These are phyloP conservation scores for Nomada flava DNA, from an alignment of 2,888 invertebrate species.

Conservation along the genomic window DNA sequence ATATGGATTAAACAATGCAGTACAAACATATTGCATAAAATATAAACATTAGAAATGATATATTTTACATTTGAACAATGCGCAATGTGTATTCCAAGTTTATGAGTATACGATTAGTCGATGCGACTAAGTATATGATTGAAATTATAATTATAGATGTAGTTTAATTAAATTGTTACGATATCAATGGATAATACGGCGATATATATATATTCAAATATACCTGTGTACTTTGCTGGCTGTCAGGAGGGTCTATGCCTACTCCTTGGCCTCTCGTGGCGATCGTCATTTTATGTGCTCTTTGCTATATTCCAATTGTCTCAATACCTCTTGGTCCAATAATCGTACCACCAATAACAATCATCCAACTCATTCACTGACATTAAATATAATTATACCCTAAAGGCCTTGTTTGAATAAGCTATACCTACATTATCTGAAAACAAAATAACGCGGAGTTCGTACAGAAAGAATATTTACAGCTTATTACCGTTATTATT, in stretches of 20 bases:
- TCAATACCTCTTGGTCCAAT: conserved; percentile 77
- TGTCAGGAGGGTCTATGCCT: conserved; percentile 86
- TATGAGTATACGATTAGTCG: too few species aligned
- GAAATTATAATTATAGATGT: neutral
- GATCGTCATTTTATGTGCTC: conserved; percentile 86
- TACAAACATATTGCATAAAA: neutral
- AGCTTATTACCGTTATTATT: neutral
- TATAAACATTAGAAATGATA: neutral
- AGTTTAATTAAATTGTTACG: neutral
- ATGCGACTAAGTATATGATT: too few species aligned
- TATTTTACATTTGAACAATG: too few species aligned
- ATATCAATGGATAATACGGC: neutral
- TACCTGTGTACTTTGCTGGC: conserved; percentile 82
- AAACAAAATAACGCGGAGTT: conserved; percentile 52
- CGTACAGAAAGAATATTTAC: neutral
- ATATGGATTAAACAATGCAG: neutral
- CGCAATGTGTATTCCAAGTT: too few species aligned
- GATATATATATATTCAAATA: neutral
- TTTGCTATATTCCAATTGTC: conserved; percentile 75
- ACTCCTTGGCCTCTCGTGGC: conserved; percentile 87
- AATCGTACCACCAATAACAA: conserved; percentile 79
- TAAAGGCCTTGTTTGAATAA: conserved; percentile 83
- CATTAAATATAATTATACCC: conserved; percentile 82
- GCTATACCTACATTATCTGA: conserved; percentile 84
- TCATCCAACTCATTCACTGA: conserved; percentile 82